These are phyloP conservation scores for Hedychridium roseum DNA, from an alignment of 2,888 invertebrate species.

Conservation along the genomic window DNA sequence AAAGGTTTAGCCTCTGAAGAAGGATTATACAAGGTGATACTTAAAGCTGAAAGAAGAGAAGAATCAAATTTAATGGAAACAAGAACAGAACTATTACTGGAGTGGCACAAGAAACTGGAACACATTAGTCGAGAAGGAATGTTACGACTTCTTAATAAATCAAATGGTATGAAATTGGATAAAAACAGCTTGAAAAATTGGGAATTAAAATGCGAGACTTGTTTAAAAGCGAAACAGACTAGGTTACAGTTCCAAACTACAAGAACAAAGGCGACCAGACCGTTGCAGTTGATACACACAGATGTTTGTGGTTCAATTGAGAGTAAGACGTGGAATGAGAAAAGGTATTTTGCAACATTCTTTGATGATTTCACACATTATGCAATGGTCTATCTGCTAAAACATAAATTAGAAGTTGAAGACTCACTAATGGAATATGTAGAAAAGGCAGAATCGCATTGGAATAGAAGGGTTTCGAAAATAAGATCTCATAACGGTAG, in stretches of 20 bases:
- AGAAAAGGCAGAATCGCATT: slow-evolving; percentile 1
- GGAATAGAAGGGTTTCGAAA: neutral
- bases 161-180: slow-evolving; percentile 6
- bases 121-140: neutral
- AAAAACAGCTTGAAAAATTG: neutral
- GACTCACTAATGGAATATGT: slow-evolving; percentile 10
- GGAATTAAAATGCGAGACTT: slow-evolving; percentile 7
- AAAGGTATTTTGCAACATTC: slow-evolving; percentile 9
- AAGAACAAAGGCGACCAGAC: slow-evolving; percentile 23
- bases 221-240: slow-evolving; percentile 30
- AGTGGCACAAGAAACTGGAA: slow-evolving; percentile 5
- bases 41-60: neutral
- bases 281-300: slow-evolving; percentile 34
- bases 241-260: slow-evolving; percentile 7
- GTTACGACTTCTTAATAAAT: neutral
- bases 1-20: neutral
- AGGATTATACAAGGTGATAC: slow-evolving; percentile 1
- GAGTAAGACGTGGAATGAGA: slow-evolving; percentile 28
- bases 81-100: neutral
- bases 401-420: slow-evolving; percentile 7
- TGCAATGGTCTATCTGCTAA: slow-evolving; percentile 5
- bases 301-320: slow-evolving; percentile 36
- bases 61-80: neutral
- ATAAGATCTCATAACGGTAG: slow-evolving; percentile 14
- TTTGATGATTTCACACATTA: slow-evolving; percentile 11